A percentile compares a stretch with the other conserved stretches of the same genome.
Conservation (phyloP, 2,888 invertebrate species). For the Zhengitettix transpicula region DNA sequence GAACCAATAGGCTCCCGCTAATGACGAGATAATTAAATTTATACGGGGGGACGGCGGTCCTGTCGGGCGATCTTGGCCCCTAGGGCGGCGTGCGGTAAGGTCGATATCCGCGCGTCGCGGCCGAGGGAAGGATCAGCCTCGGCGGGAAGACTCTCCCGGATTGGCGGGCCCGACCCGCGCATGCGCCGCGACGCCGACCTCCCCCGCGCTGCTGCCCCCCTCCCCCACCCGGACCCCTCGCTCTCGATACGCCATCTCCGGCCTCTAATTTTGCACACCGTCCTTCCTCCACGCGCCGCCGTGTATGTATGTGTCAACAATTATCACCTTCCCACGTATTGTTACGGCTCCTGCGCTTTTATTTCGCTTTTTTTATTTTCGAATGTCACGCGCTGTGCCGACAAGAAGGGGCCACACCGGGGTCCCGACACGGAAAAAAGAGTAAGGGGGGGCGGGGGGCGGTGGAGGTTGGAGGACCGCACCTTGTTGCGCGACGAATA, state of each 20-base stretch:
- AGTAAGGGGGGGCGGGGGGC: neutral
- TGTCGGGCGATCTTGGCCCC: constrained; percentile 5
- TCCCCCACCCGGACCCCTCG: neutral
- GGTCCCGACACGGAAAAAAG: no score
- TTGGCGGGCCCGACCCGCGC: constrained; percentile 9
- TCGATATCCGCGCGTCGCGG: constrained; percentile 10
- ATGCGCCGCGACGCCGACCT: constrained; percentile 4
- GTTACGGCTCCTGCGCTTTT: neutral
- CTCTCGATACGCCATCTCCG: constrained; percentile 9
- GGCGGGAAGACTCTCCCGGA: constrained; percentile 10
- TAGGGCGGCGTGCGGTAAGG: constrained; percentile 7
- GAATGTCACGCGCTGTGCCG: neutral
- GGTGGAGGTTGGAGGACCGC: neutral
- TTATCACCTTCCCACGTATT: constrained; percentile 1
- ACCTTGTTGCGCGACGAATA: neutral
- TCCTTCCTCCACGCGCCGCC: constrained; percentile 4
- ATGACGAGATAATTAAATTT: constrained; percentile 11
- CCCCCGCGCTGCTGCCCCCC: neutral
- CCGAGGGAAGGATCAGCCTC: constrained; percentile 10
- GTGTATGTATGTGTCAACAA: neutral
- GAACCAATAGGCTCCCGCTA: constrained; percentile 8
- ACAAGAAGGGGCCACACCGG: neutral
- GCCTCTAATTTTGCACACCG: constrained; percentile 7
- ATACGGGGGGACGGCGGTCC: neutral
- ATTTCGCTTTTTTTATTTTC: neutral